Base-by-base conservation (phyloP, 1,140 invertebrate genomes). In the Eupristina koningsbergeri region DNA sequence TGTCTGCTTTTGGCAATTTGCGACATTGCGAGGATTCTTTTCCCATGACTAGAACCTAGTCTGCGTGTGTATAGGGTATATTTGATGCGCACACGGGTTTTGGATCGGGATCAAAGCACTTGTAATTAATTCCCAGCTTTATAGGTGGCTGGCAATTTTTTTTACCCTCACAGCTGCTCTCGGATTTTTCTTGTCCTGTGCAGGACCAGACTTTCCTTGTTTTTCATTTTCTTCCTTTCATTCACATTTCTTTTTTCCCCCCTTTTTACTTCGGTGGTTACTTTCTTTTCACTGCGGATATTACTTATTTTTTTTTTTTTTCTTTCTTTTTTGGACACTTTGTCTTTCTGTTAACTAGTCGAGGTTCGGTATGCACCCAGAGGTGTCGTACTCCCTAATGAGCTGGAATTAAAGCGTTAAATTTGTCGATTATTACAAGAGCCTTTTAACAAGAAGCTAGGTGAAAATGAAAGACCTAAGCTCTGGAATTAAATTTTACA, bases 1-100 rank as follows among this genome's bases (percentile, higher is more conserved):
- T 13, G 63, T 47, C 76, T 85, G 73, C 84, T 85, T 85, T 85
- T 77, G 84, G 79, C 84, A 78, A 85, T 85, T 85, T 85, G 84
- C 74, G 84, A 81, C 84, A 85, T 81, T 64, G 79, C 79, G 63
- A 22, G 77, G 77, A 84, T 84, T 84, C 80, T 74, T 81, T 26
- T 22, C 61, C 34, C 26, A 26, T 3, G 26, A 58, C 19, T 26
- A 58, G 0, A 26, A 58, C 7, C 22, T 2, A 58, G 19, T 6
- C 26, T 58, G 53, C 53, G 26, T 9, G 13, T 58, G 26, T 58
- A 9, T 58, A 26, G 31, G 19, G 36, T 53, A 45, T 17, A 34
- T 71, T 71, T n/a, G 22, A 71, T 34, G 8, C 73, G 22, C 9
- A 41, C 31, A 1, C 75, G 34, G 58, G n/a, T 64, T 82, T 82